phyloP scores from a whole-genome alignment of 2,113 vertebrate species.

The Emydura subglobosa region DNA sequence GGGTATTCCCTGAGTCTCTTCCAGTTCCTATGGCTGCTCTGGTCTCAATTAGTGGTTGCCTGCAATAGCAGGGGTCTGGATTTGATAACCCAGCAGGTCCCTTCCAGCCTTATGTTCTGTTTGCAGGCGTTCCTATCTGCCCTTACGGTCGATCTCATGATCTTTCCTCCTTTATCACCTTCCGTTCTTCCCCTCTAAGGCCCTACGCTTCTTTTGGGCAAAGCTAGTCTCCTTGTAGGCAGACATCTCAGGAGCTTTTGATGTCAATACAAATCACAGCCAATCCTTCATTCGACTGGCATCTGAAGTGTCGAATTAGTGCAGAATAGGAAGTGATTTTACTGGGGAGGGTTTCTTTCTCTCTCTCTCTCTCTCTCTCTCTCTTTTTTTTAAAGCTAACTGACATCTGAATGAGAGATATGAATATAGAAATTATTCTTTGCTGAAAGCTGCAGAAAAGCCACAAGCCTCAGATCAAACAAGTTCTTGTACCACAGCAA shows the following conservation, averaged over 20 bases:
- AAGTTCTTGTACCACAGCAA: constrained; percentile 51
- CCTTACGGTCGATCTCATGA: neutral
- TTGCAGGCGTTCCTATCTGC: neutral
- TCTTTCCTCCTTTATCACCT: neutral
- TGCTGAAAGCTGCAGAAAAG: constrained; percentile 57
- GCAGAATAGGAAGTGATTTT: neutral
- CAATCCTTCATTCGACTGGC: neutral
- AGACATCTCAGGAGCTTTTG: neutral
- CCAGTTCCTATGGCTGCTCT: neutral
- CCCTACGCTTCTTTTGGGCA: neutral
- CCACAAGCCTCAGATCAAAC: constrained; percentile 56
- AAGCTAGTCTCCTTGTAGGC: accelerated
- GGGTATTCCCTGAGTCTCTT: neutral
- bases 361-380: no score
- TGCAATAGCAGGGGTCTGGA: neutral
- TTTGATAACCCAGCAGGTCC: neutral
- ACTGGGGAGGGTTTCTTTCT: neutral
- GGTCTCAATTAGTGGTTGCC: neutral
- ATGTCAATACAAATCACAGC: neutral
- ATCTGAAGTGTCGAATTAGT: constrained; percentile 23
- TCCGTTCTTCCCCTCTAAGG: neutral
- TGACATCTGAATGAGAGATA: constrained; percentile 50
- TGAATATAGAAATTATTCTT: constrained; percentile 29
- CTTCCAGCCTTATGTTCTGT: neutral
- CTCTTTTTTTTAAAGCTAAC: neutral